Conservation (phyloP, 1,140 invertebrate genomes). For the Coenobita brevimanus region DNA sequence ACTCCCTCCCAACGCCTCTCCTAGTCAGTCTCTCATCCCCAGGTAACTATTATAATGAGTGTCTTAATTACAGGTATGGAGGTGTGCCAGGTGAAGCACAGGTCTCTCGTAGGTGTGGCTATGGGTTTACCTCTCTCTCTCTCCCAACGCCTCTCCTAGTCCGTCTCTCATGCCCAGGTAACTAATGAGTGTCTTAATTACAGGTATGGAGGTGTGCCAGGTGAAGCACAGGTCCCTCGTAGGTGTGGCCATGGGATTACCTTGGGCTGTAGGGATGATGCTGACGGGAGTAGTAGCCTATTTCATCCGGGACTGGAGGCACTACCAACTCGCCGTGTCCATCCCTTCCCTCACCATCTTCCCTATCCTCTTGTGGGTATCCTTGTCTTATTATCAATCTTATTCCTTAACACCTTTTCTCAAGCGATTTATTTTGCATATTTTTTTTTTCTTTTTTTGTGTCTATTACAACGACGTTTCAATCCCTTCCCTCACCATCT, state of each 20-base stretch:
- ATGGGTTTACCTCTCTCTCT: constrained; percentile 29
- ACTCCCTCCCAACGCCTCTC: too few relatives aligned
- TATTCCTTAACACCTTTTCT: too few relatives aligned
- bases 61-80: constrained; percentile 2
- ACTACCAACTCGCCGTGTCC: too few relatives aligned
- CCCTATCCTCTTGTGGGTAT: too few relatives aligned
- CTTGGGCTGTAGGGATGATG: constrained; percentile 42
- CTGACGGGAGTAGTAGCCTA: constrained; percentile 77
- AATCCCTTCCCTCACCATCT: too few relatives aligned
- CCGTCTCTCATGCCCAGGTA: not conserved
- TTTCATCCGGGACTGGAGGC: constrained; percentile 83
- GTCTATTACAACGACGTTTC: too few relatives aligned
- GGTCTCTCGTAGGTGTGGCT: constrained; percentile 69
- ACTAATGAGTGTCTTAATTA: not conserved
- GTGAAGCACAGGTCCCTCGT: constrained; percentile 4
- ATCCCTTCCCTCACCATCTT: too few relatives aligned
- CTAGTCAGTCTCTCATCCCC: not conserved
- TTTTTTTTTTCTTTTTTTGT: too few relatives aligned
- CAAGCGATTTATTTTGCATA: too few relatives aligned
- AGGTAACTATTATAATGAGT: not conserved
- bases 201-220: constrained; percentile 37
- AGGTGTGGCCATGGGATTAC: constrained; percentile 69
- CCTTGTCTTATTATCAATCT: too few relatives aligned
- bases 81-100: constrained; percentile 10
- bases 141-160: too few relatives aligned